Conservation (phyloP, 2,113 vertebrate species). For the Cervus canadensis region DNA sequence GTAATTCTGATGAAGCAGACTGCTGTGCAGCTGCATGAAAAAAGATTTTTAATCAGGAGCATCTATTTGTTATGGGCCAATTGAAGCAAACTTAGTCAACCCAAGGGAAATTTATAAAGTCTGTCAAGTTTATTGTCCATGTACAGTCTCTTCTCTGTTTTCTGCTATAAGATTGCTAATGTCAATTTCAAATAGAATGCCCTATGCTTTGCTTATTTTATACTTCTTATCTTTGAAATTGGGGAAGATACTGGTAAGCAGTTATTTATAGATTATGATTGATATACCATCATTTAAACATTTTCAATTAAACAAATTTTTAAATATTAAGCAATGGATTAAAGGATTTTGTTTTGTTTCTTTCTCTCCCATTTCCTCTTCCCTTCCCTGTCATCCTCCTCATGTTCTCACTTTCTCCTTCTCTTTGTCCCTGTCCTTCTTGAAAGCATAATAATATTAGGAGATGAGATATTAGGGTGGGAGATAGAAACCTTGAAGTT, state of each 20-base stretch:
- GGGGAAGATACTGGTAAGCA: background rate
- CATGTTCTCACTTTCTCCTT: background rate
- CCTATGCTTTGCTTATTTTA: background rate
- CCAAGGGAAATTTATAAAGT: background rate
- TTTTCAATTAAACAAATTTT: background rate
- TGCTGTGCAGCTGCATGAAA: background rate
- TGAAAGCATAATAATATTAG: background rate
- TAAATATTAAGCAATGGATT: background rate
- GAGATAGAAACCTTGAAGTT: background rate
- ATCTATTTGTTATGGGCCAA: background rate
- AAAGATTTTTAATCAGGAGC: constrained; percentile 4
- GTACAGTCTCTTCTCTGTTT: background rate
- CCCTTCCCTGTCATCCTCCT: background rate
- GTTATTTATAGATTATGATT: background rate
- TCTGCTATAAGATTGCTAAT: background rate
- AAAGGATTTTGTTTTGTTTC: background rate
- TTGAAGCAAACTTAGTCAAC: background rate
- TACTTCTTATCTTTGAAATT: background rate
- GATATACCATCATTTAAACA: background rate
- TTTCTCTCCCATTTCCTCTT: no score
- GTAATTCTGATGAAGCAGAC: background rate
- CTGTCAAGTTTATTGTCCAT: background rate
- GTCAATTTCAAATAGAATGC: background rate
- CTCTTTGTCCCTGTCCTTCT: background rate
- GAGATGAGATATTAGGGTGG: background rate